Evolutionary conservation across 2,888 invertebrate genomes (phyloP), one percentile per base, ranked within the genome.

Genomic region (Branchipolynoe longqiensis): DNA sequence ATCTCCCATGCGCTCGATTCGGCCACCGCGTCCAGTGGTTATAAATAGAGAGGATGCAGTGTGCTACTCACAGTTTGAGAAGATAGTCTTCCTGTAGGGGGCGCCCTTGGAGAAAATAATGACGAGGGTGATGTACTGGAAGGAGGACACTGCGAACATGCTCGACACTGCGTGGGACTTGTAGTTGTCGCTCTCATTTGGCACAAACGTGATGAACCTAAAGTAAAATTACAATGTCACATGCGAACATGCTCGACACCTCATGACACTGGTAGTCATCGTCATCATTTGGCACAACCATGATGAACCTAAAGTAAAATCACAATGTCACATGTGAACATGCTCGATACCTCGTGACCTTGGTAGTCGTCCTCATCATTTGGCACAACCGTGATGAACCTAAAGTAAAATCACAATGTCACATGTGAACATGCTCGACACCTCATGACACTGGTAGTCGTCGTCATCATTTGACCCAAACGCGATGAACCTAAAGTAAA

Each of bases 101-200:
- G 96, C 95, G 0, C 98, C 98, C 92, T 97, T 97, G 0, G 98
- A 97, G 93, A 97, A 98, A 0, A 97, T 96, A 87, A 98, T 95
- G 0, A 97, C 97, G 88, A 98, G 94, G 36, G 96, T 96, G 0
- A 98, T 96, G 91, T 98, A 98, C 92, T 98, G 98, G 93, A 97
- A 98, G 92, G 97, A 96, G 0, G 98, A 97, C 0, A 97, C 95
- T 0, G 96, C 95, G 92, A 96, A 99, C 59, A 98, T 95, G 0
- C 97, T 95, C 90, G 97, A 98, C 92, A 98, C 98, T 93, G 98
- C 98, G 93, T 95, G 95, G 86, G 97, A 97, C 4, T 93, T 94
- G 4, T 95, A 89, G 73, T 91, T 33, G 28, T 82, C 58, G 14
- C 56, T 58, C 4, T 28, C 82, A 8, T 41, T 38, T 8, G 48